Conservation (phyloP, 2,888 invertebrate species). For the Dusona sp. region DNA sequence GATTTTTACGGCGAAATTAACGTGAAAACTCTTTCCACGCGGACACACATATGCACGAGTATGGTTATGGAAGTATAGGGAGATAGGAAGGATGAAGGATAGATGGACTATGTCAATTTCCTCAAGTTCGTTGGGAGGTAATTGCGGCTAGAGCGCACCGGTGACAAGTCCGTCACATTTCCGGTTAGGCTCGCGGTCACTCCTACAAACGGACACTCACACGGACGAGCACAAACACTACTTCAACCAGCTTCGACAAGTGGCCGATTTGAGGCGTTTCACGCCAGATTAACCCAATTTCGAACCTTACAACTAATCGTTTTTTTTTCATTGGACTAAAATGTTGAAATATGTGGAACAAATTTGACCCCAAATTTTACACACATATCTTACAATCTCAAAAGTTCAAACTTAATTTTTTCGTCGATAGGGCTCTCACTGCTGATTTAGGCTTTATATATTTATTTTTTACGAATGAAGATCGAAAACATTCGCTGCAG, state of each 20-base stretch:
- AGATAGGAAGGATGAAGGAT: constrained; percentile 17
- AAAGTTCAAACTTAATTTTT: too few relatives aligned
- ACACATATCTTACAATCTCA: too few relatives aligned
- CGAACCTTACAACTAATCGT: not conserved
- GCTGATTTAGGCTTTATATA: too few relatives aligned
- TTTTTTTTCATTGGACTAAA: not conserved
- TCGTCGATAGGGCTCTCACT: too few relatives aligned
- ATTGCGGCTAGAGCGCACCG: constrained; percentile 62
- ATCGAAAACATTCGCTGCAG: too few relatives aligned
- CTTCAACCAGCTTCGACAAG: constrained; percentile 28
- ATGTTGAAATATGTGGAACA: not conserved
- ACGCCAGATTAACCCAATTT: constrained; percentile 4
- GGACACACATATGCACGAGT: not conserved
- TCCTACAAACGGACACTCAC: constrained; percentile 10
- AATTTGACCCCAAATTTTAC: not conserved
- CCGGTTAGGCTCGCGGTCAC: constrained; percentile 59
- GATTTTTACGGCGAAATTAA: not conserved
- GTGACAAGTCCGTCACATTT: constrained; percentile 64
- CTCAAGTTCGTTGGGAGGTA: constrained; percentile 62
- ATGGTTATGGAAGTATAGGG: not conserved
- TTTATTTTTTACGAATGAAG: too few relatives aligned
- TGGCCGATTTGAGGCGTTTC: not conserved
- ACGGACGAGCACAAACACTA: constrained; percentile 11
- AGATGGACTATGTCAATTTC: constrained; percentile 56
- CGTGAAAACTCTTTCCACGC: not conserved